phyloP scores from a whole-genome alignment of 2,888 invertebrate genomes.

The Drosophila siamana region DNA sequence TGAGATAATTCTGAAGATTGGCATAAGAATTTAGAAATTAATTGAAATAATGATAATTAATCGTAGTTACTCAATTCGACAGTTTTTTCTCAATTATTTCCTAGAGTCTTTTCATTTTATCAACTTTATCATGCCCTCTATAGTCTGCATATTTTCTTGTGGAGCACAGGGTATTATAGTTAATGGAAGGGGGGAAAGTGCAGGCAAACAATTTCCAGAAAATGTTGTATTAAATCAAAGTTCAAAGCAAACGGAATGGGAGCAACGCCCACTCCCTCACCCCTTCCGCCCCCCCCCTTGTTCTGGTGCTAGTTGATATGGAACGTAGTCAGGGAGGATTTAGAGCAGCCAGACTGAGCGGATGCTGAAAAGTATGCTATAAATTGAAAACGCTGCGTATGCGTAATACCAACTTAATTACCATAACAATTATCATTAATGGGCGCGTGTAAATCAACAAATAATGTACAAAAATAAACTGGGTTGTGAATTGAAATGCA shows the following conservation, averaged over 20 bases:
- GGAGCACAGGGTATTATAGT: conserved; percentile 21
- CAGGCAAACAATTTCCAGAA: conserved; percentile 40
- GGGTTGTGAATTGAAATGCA: conserved; percentile 20
- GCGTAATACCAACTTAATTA: conserved; percentile 45
- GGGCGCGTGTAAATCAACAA: background rate
- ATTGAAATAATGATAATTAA: too few relatives aligned
- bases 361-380: conserved; percentile 28
- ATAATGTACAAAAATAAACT: conserved; percentile 18
- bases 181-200: background rate
- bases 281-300: background rate
- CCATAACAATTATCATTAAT: conserved; percentile 42
- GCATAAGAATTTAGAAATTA: too few relatives aligned
- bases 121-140: background rate
- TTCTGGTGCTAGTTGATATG: background rate
- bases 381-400: conserved; percentile 22
- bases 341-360: background rate
- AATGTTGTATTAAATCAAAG: conserved; percentile 55
- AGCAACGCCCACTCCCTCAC: too few relatives aligned
- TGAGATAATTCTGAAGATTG: too few relatives aligned
- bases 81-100: background rate
- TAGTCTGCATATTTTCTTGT: background rate
- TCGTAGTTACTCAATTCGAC: too few relatives aligned
- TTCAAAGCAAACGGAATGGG: conserved; percentile 42
- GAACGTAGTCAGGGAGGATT: conserved; percentile 1
- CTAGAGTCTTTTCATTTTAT: background rate